Percentiles rank a stretch among this genome's conserved stretches.
Conservation (phyloP, 2,888 invertebrate genomes). For the Drosophila pegasa region DNA sequence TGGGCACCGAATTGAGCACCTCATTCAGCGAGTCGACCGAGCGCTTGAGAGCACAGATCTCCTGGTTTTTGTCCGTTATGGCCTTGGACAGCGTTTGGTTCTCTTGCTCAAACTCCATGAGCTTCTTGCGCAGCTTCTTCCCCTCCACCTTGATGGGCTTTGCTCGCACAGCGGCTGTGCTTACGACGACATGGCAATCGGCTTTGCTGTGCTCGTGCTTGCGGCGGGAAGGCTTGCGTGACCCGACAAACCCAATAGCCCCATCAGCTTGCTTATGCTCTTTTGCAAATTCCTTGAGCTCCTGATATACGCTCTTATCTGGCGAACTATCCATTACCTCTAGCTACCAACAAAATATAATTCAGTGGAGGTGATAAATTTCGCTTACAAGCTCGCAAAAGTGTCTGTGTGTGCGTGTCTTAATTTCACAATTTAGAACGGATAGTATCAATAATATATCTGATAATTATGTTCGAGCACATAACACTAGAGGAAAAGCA, state of each 20-base stretch:
- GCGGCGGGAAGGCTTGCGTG: conserved; percentile 38
- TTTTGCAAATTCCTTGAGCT: conserved; percentile 1
- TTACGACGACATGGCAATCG: conserved; percentile 53
- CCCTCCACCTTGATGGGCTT: conserved; percentile 33
- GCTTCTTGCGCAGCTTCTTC: conserved; percentile 75
- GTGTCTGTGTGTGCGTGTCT: conserved; percentile 43
- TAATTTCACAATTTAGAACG: conserved; percentile 50
- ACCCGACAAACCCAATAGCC: background rate
- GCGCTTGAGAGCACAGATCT: conserved; percentile 78
- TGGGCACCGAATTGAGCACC: conserved; percentile 81
- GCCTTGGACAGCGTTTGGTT: conserved; percentile 74
- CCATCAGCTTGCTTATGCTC: conserved; percentile 11
- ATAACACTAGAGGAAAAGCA: conserved; percentile 44
- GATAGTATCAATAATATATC: conserved; percentile 33
- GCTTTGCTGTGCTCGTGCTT: conserved; percentile 36
- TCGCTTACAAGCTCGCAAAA: conserved; percentile 21
- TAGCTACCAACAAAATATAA: conserved; percentile 38
- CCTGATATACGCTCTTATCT: conserved; percentile 38
- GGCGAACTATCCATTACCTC: conserved; percentile 69
- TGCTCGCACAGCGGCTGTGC: conserved; percentile 34
- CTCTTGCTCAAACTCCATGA: conserved; percentile 69
- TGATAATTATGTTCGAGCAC: conserved; percentile 20
- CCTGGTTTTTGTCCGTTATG: conserved; percentile 76
- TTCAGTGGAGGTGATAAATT: conserved; percentile 14
- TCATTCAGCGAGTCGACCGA: conserved; percentile 81